Percentiles rank a stretch among this genome's conserved stretches.
phyloP scores from a whole-genome alignment of 2,888 invertebrate species.

The Torymus texanus region DNA sequence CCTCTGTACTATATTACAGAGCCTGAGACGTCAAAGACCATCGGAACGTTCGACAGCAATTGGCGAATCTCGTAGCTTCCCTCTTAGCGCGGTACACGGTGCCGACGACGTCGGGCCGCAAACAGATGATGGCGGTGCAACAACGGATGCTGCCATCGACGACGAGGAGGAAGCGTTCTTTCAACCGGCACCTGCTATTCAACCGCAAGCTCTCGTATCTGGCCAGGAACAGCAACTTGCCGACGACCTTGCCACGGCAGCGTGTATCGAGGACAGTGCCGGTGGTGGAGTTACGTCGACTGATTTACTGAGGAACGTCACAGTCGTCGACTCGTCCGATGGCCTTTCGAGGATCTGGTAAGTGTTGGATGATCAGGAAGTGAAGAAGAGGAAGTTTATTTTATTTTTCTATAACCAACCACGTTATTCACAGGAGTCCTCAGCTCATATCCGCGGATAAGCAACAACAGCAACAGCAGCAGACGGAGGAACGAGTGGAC shows the following conservation, averaged over 20 bases:
- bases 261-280: constrained; percentile 14
- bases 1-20: constrained; percentile 70
- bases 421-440: constrained; percentile 38
- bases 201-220: background rate
- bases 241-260: constrained; percentile 18
- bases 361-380: background rate
- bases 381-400: background rate
- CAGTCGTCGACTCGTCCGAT: constrained; percentile 47
- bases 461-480: constrained; percentile 3
- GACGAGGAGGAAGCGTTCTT: constrained; percentile 79
- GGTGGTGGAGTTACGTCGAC: background rate
- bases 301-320: constrained; percentile 29
- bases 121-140: constrained; percentile 70
- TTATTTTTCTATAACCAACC: background rate
- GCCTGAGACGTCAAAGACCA: constrained; percentile 80
- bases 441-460: constrained; percentile 19
- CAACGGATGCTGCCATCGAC: constrained; percentile 75
- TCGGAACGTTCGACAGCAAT: constrained; percentile 76
- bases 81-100: constrained; percentile 73
- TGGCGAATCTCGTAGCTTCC: constrained; percentile 84
- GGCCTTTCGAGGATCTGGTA: constrained; percentile 49
- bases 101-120: constrained; percentile 17
- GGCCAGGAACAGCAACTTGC: constrained; percentile 59
- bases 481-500: constrained; percentile 65
- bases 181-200: constrained; percentile 72